phyloP scores from a whole-genome alignment of 2,888 invertebrate species.

The Cataglyphis rosenhaueri region DNA sequence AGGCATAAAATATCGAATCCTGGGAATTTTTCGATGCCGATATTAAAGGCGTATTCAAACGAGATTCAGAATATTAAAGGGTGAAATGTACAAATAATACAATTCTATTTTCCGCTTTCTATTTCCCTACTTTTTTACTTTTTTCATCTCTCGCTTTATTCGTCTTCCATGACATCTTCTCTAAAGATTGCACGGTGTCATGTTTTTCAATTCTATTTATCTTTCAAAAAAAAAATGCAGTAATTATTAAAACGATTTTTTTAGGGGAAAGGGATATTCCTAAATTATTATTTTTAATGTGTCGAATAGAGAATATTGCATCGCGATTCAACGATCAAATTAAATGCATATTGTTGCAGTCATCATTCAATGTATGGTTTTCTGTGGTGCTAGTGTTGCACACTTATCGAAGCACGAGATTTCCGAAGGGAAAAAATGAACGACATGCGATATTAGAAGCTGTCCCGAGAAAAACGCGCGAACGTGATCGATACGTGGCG shows the following conservation, averaged over 20 bases:
- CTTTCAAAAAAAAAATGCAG: not conserved
- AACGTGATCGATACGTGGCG: slow-evolving; percentile 16
- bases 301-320: not conserved
- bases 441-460: not conserved
- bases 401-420: not conserved
- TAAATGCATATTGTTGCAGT: not conserved
- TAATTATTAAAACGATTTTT: not conserved
- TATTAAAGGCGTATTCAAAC: not conserved
- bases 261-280: no score
- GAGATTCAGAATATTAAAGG: not conserved
- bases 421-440: not conserved
- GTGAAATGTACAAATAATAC: not conserved
- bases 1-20: not conserved
- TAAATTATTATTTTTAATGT: not conserved
- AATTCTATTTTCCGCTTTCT: not conserved
- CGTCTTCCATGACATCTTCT: not conserved
- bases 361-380: not conserved
- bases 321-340: not conserved
- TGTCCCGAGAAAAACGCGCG: not conserved
- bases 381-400: not conserved
- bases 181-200: not conserved
- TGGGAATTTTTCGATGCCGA: slow-evolving; percentile 9
- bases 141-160: not conserved
- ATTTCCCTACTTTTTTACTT: not conserved
- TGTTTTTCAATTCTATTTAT: not conserved